phyloP scores from a whole-genome alignment of 2,113 vertebrate species.

The Jacana jacana region DNA sequence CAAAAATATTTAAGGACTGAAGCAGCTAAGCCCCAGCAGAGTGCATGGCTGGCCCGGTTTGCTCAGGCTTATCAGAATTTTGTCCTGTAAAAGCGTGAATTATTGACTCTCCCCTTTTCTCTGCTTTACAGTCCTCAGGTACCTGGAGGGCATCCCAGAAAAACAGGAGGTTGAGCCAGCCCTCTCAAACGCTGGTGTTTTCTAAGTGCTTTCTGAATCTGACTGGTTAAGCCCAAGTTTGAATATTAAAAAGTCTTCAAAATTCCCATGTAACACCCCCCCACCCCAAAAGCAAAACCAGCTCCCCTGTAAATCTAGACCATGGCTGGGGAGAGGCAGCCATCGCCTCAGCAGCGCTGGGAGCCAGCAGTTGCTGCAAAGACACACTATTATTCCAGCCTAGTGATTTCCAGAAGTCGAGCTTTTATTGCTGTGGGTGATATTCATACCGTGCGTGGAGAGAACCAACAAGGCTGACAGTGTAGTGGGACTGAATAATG shows the following conservation, averaged over 20 bases:
- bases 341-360: rapidly evolving
- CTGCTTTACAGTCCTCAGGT: constrained; percentile 58
- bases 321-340: neutral
- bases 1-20: constrained; percentile 17
- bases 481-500: constrained; percentile 14
- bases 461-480: neutral
- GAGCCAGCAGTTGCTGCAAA: neutral
- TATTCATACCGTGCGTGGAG: neutral
- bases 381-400: neutral
- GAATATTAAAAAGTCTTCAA: constrained; percentile 16
- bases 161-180: constrained; percentile 49
- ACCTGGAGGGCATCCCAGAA: constrained; percentile 71
- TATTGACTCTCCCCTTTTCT: constrained; percentile 45
- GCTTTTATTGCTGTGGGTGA: neutral
- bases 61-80: constrained; percentile 50
- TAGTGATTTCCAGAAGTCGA: neutral
- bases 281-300: neutral
- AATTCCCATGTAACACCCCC: neutral
- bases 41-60: constrained; percentile 17
- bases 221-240: neutral
- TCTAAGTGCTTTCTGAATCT: neutral
- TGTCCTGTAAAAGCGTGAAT: constrained; percentile 41
- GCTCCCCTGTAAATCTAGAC: neutral
- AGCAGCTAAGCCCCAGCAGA: constrained; percentile 33
- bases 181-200: neutral